Base-by-base conservation (phyloP, 2,113 vertebrate genomes). In the Toxotes jaculatrix region DNA sequence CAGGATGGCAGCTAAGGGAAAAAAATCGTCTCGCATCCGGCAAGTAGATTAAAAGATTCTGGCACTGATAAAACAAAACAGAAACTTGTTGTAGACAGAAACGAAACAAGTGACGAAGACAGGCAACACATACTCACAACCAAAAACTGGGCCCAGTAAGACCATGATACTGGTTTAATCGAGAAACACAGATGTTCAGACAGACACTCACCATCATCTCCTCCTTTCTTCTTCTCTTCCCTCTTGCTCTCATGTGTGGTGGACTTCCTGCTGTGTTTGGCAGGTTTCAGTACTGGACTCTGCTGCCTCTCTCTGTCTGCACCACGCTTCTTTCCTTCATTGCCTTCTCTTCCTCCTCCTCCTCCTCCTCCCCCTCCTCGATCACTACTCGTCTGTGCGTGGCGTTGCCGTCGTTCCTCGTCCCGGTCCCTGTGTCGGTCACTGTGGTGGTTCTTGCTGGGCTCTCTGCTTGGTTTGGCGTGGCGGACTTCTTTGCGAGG, bases 181-280 rank as follows among this genome's bases (percentile, higher is more conserved):
- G n/a, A n/a, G n/a, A n/a, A n/a, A n/a, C n/a, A n/a, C n/a, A n/a
- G n/a, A n/a, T n/a, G n/a, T n/a, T n/a, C n/a, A n/a, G n/a, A n/a
- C 3, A 63, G 27, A 53, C 40, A 77, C 84, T 92, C 85, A 95
- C 95, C 95, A 7, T 95, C 92, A 12, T 90, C 92, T 67, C 86
- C 91, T 64, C 45, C 91, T 91, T 84, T 97, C 96, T 86, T 97
- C 88, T 83, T 90, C 60, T 90, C 93, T 14, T 91, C 90, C 84
- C n/a, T 91, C 93, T 92, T 94, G 61, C 87, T 79, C 71, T 90
- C 93, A 3, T 93, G 96, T 66, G 40, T 17, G 14, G 84, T 84
- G 88, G 77, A 90, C 92, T 79, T 70, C 83, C 78, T 80, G 92
- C 88, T 82, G 91, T 95, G 93, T 92, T 96, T 96, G 2, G 88